These are phyloP conservation scores for Alethe castanea DNA, from an alignment of 2,113 vertebrate species.

Conservation along the genomic window DNA sequence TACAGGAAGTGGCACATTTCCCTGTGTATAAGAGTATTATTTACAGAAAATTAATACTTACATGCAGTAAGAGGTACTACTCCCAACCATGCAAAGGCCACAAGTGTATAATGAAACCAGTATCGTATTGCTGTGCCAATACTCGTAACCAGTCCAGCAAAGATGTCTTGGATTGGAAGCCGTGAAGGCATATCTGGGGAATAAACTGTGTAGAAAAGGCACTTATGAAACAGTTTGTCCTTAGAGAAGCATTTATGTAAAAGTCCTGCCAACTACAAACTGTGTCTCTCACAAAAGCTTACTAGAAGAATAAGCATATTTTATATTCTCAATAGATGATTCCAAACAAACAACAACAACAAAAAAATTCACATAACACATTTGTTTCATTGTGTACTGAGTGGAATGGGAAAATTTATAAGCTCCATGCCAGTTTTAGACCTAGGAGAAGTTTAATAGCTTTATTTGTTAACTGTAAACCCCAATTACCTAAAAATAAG, in stretches of 20 bases:
- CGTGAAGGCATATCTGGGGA: constrained; percentile 99
- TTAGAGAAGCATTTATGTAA: background rate
- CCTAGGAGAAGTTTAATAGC: background rate
- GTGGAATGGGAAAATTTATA: background rate
- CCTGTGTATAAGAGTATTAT: background rate
- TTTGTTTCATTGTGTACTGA: background rate
- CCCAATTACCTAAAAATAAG: background rate
- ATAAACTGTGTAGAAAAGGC: constrained; percentile 80
- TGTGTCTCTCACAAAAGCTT: background rate
- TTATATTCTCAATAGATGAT: background rate
- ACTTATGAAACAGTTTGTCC: background rate
- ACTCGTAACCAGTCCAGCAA: constrained; percentile 96
- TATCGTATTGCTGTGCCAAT: constrained; percentile 99
- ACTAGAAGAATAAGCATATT: background rate
- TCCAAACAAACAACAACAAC: background rate
- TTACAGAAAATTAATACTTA: constrained; percentile 73
- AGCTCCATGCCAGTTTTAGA: background rate
- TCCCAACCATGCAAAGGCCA: constrained; percentile 98
- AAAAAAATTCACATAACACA: background rate
- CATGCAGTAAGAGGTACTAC: constrained; percentile 99
- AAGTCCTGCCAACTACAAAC: background rate
- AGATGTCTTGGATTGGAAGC: constrained; percentile 98
- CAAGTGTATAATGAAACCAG: constrained; percentile 99
- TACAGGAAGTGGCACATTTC: background rate
- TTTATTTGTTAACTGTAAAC: background rate